Evolutionary conservation across 2,888 invertebrate genomes (phyloP).

Genomic region (Macrostomum cliftonense): DNA sequence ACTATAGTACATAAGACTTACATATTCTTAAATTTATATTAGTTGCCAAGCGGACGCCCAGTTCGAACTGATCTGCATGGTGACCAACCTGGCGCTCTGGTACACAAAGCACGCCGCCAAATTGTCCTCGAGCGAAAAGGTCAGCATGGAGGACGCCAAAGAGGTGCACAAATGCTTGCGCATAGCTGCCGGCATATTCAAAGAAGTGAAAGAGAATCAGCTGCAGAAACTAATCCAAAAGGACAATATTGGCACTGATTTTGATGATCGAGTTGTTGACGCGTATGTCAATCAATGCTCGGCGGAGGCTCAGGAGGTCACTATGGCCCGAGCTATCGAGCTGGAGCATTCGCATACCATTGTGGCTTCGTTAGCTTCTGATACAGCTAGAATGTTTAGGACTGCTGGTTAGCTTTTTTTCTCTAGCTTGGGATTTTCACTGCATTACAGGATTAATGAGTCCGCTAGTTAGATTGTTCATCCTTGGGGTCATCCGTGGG

Average conservation of each 20-base stretch:
- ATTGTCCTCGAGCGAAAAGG: slow-evolving; percentile 44
- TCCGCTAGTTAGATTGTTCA: no score
- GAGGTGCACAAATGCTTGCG: slow-evolving; percentile 46
- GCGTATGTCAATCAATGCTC: slow-evolving; percentile 48
- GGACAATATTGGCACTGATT: slow-evolving; percentile 41
- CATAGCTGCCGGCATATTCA: slow-evolving; percentile 47
- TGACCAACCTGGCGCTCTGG: slow-evolving; percentile 47
- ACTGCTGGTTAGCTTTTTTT: slow-evolving; percentile 39
- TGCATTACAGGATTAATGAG: no score
- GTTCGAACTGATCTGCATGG: slow-evolving; percentile 46
- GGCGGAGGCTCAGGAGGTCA: slow-evolving; percentile 51
- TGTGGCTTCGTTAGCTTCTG: slow-evolving; percentile 46
- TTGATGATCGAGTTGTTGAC: slow-evolving; percentile 44
- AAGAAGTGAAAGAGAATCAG: slow-evolving; percentile 39
- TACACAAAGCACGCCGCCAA: slow-evolving; percentile 49
- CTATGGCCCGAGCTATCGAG: slow-evolving; percentile 48
- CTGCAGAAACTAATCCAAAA: slow-evolving; percentile 5
- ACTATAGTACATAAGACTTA: no score
- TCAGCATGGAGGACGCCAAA: slow-evolving; percentile 47
- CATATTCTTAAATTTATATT: slow-evolving; percentile 12
- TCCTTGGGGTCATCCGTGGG: no score
- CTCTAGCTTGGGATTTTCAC: no score
- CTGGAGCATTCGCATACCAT: slow-evolving; percentile 45
- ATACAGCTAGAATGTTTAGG: slow-evolving; percentile 45
- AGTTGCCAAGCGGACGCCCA: slow-evolving; percentile 43